phyloP scores from a whole-genome alignment of 2,113 vertebrate species.

The Pomatorhinus ruficollis region DNA sequence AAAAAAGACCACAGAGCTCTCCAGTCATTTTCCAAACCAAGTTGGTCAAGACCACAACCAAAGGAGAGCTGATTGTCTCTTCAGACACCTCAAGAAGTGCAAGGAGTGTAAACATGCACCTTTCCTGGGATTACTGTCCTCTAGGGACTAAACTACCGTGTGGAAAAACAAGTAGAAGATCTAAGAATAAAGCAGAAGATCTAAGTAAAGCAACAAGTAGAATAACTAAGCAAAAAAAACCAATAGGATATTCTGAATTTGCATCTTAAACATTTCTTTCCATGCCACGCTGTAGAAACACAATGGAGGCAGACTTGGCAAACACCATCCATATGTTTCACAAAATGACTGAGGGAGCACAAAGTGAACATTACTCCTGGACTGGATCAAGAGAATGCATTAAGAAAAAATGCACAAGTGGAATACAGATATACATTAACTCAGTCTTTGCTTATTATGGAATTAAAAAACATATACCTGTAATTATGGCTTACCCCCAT shows the following conservation, averaged over 20 bases:
- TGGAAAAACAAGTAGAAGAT: not conserved
- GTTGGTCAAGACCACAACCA: not conserved
- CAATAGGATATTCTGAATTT: not conserved
- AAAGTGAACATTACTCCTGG: not conserved
- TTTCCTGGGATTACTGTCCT: not conserved
- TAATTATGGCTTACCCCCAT: slow-evolving; percentile 50
- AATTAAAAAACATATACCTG: slow-evolving; percentile 54
- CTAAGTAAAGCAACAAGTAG: not conserved
- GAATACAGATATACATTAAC: slow-evolving; percentile 18
- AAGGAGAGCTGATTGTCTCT: not conserved
- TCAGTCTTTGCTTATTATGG: slow-evolving; percentile 51
- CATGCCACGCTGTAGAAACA: not conserved
- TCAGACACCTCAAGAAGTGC: not conserved
- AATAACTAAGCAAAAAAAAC: not conserved
- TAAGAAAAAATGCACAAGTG: not conserved
- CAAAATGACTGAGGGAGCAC: slow-evolving; percentile 9
- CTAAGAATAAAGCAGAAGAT: not conserved
- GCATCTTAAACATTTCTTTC: not conserved
- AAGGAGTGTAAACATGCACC: not conserved
- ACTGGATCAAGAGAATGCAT: not conserved
- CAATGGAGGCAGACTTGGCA: not conserved
- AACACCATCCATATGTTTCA: not conserved
- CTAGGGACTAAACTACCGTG: not conserved
- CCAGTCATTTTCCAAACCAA: not conserved
- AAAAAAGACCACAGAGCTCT: not conserved